Percentiles rank a stretch among this genome's conserved stretches.
phyloP scores from a whole-genome alignment of 2,113 vertebrate genomes.

The Otus sunia region DNA sequence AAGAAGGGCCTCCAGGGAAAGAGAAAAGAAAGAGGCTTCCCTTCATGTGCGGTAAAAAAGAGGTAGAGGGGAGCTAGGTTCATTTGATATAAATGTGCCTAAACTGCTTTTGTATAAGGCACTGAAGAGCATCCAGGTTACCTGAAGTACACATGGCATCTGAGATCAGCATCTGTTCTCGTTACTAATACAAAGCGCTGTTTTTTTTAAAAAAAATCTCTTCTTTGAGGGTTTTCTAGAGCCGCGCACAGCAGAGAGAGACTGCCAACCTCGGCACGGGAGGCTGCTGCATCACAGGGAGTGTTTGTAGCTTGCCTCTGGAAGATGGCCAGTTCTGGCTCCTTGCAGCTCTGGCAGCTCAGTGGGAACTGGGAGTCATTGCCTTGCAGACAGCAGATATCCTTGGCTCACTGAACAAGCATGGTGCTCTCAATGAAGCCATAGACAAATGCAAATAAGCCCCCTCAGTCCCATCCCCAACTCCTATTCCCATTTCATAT shows the following conservation, averaged over 20 bases:
- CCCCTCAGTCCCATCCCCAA: not conserved
- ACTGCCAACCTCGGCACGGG: not conserved
- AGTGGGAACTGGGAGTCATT: not conserved
- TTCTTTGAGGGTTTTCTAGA: not conserved
- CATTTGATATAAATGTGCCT: not conserved
- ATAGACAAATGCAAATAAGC: not conserved
- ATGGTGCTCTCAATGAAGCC: not conserved
- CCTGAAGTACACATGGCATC: not conserved
- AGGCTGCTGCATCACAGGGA: not conserved
- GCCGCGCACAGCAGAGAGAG: not conserved
- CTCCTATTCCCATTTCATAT: not conserved
- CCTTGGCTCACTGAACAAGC: not conserved
- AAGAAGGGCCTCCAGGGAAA: not conserved
- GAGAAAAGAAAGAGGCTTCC: not conserved
- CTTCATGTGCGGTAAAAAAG: not conserved
- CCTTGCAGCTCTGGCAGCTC: not conserved
- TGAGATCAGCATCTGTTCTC: not conserved
- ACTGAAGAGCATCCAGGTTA: not conserved
- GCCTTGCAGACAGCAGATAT: not conserved
- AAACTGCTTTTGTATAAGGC: not conserved
- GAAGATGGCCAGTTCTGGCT: not conserved
- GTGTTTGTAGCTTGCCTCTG: not conserved
- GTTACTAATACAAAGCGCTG: accelerated
- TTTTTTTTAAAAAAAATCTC: not conserved
- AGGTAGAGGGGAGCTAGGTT: not conserved